phyloP scores from a whole-genome alignment of 2,113 vertebrate species.

The Pholis gunnellus region DNA sequence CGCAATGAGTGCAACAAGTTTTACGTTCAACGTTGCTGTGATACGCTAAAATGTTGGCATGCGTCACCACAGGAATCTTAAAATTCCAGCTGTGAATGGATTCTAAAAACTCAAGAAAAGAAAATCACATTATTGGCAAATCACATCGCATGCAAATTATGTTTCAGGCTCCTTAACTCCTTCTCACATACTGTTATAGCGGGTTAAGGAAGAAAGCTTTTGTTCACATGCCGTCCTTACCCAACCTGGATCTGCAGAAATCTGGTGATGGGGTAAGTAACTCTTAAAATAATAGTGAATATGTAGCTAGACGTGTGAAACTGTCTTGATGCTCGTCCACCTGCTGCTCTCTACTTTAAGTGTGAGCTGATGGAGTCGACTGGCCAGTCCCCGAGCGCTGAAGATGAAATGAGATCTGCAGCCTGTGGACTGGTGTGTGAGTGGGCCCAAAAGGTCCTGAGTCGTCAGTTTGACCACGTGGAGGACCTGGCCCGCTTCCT shows the following conservation, averaged over 20 bases:
- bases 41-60: neutral
- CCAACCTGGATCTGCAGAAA: conserved; percentile 97
- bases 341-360: conserved; percentile 83
- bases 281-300: neutral
- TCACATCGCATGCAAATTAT: no score
- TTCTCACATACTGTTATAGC: conserved; percentile 97
- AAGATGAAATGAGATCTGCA: conserved; percentile 95
- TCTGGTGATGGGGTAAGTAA: conserved; percentile 93
- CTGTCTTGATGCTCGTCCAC: neutral
- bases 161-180: conserved; percentile 87
- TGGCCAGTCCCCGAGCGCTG: conserved; percentile 91
- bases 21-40: neutral
- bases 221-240: conserved; percentile 98
- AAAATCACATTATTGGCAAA: no score
- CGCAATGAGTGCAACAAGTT: no score
- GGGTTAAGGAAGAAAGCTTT: conserved; percentile 99
- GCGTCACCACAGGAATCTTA: neutral
- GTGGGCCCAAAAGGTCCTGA: conserved; percentile 99
- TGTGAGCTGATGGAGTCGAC: conserved; percentile 92
- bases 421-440: conserved; percentile 97
- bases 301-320: neutral
- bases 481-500: conserved; percentile 97
- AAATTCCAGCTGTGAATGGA: neutral
- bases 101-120: neutral
- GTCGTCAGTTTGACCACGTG: conserved; percentile 96